Evolutionary conservation across 2,113 vertebrate species (phyloP), one percentile per base, ranked within the genome.

Genomic region (Laterallus jamaicensis): DNA sequence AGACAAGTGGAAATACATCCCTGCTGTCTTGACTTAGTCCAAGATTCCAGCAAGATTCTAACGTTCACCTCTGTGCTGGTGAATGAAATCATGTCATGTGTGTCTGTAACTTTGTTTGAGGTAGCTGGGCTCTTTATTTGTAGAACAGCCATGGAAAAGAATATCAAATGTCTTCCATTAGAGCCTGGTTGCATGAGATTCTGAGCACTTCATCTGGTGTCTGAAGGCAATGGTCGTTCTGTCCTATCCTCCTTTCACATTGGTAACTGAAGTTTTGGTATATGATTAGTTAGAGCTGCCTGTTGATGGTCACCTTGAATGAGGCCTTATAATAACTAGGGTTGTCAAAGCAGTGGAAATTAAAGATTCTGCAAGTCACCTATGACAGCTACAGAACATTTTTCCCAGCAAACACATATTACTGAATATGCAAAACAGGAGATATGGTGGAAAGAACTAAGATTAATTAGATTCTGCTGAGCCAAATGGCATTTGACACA

Each of bases 401-500:
- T 54, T 31, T 28, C 56, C 25, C 12, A 11, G 18, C 21, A 56
- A 42, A 39, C 31, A 20, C 6, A 0, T 28, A 59, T 68, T 55
- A 66, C n/a, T 74, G 37, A 19, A 56, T 10, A 56, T 50, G 74
- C 58, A n/a, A 52, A 90, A 44, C 59, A 85, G 90, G 80, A 76
- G 83, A 54, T 58, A 10, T 29, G 18, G 15, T 59, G 63, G 64
- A 77, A 90, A 62, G 59, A 69, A 68, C 67, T 67, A 50, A 93
- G 90, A 87, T 75, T 92, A 95, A 95, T 96, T 89, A 75, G 50
- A 84, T 90, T 93, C 88, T 90, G 79, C 83, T 66, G 70, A 97
- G 87, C 92, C 90, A 91, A 94, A 91, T 89, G 84, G 83, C 88
- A 73, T 93, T 90, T 95, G 90, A 93, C 91, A 94, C 81, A 54